These are phyloP conservation scores for Heterodera schachtii DNA, from an alignment of 1,140 invertebrate species.

Conservation along the genomic window DNA sequence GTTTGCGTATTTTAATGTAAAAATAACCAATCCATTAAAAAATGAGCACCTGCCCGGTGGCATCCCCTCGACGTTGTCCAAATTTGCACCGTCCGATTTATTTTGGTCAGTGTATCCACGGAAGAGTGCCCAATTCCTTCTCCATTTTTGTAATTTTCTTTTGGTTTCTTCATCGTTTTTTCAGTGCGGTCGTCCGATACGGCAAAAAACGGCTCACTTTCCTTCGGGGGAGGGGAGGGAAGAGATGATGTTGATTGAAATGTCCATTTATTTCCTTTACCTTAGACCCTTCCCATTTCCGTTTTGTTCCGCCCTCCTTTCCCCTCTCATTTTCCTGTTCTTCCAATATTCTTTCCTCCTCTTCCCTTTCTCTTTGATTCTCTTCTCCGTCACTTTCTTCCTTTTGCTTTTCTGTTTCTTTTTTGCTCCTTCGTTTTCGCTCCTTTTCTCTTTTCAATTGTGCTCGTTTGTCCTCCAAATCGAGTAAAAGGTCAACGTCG, in stretches of 20 bases:
- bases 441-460: conserved; percentile 12
- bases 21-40: neutral
- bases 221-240: neutral
- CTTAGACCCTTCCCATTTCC: neutral
- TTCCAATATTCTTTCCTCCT: neutral
- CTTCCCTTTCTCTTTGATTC: neutral
- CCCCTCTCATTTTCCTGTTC: conserved; percentile 3
- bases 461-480: conserved; percentile 16
- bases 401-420: conserved; percentile 19
- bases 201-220: neutral
- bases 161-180: neutral
- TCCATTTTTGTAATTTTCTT: neutral
- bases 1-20: neutral
- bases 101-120: neutral
- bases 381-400: conserved; percentile 4
- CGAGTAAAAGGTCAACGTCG: conserved; percentile 26
- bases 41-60: conserved; percentile 12
- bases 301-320: neutral
- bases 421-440: neutral
- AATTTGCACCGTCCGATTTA: neutral
- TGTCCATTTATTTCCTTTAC: neutral
- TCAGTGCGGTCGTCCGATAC: neutral
- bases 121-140: neutral
- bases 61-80: conserved; percentile 15
- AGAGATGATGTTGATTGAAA: neutral